Evolutionary conservation across 2,113 vertebrate species (phyloP), one percentile per base, ranked within the genome.

Genomic region (Tragelaphus strepsiceros): DNA sequence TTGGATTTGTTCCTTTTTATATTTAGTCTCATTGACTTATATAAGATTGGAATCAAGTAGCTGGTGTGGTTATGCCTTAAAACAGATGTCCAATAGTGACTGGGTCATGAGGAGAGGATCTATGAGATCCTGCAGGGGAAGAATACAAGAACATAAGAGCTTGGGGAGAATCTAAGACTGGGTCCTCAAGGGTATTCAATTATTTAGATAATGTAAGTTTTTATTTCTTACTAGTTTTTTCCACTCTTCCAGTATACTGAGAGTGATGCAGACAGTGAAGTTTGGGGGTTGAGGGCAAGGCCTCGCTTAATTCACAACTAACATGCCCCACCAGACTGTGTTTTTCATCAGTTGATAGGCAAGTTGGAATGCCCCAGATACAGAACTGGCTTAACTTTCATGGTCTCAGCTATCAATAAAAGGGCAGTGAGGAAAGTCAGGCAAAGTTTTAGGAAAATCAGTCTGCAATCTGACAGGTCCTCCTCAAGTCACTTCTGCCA

Each of bases 381-480:
- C 5, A 24, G 32, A 74, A 77, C 17, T 78, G 53, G 54, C 11
- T 82, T 46, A 81, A 85, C 26, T 16, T 46, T 49, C 28, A 3
- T 51, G 51, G 24, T 16, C n/a, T 78, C 22, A 80, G 22, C 39
- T 43, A 77, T 77, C 22, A 77, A 43, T 77, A 46, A 83, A 83
- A 67, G 13, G 7, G 19, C 35, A 54, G 15, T 88, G 62, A 93
- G 56, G 6, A 87, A 56, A 59, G 80, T 56, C 15, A 43, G 62
- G 22, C 21, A 51, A 83, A 56, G 3, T 78, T 97, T 91, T 74
- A 91, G 35, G 71, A 96, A 84, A 91, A 54, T 30, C 83, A 56
- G 15, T 67, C 30, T 51, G 11, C 24, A 88, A 2, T 32, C 28
- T 43, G 59, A 32, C 1, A 78, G 24, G 26, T 62, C 49, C 56